Evolutionary conservation across 2,888 invertebrate genomes (phyloP), one percentile per base, ranked within the genome.

Genomic region (Rapana venosa): DNA sequence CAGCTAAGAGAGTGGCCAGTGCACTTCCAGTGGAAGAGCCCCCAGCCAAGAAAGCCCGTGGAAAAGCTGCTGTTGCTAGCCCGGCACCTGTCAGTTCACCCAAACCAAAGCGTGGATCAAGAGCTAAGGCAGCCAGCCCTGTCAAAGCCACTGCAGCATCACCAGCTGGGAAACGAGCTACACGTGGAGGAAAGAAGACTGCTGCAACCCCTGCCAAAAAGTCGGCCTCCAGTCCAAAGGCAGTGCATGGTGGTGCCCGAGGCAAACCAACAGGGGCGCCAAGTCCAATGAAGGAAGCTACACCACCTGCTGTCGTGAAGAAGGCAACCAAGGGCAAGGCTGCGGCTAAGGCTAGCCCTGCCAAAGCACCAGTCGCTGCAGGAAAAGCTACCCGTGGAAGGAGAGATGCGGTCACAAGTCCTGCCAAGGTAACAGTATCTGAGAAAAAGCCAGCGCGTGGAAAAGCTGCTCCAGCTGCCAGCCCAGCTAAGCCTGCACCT

Each of bases 11-110:
- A 85, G 56, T 13, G 30, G 84, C 84, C 58, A 15, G 15, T 85
- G 84, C 26, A 2, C 30, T 20, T 26, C 30, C 30, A 6, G 20
- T 30, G 11, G 84, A 85, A 58, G 84, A 85, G 58, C 84, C 84
- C 1, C 30, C 84, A 11, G 58, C 58, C 58, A 85, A 85, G 84
- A 85, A 85, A 85, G 58, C 84, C 26, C 81, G 81, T 2, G 58
- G 58, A 6, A 56, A 56, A 15, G n/a, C n/a, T 6, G 56, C n/a
- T n/a, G n/a, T n/a, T 56, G 58, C 85, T 17, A 32, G 58, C 61
- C 85, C 85, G 4, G 36, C n/a, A 2, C 47, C 85, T n/a, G 56
- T 47, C 85, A 30, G 30, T 32, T 61, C 85, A 0, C 85, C 85
- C 17, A 85, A 85, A 61, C 58, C 30, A 13, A 85, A 61, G 61